Percentiles rank a stretch among this genome's conserved stretches.
phyloP scores from a whole-genome alignment of 2,888 invertebrate genomes.

The Euproctis similis region DNA sequence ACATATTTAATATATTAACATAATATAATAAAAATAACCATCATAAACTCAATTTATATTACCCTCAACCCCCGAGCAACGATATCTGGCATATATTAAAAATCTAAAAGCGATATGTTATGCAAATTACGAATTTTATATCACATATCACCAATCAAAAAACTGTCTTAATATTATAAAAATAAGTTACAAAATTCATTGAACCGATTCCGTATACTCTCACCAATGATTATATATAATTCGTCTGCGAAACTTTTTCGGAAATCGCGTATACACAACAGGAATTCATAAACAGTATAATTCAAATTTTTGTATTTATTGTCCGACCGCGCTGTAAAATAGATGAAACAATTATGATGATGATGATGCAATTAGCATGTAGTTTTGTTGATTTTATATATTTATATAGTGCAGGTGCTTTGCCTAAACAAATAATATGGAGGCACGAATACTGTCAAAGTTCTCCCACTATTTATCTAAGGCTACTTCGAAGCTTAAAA shows the following conservation, averaged over 20 bases:
- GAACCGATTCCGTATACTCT: constrained; percentile 37
- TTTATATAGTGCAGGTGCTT: constrained; percentile 1
- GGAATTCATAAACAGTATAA: constrained; percentile 58
- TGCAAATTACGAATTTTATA: constrained; percentile 54
- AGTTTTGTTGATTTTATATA: constrained; percentile 18
- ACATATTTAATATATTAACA: constrained; percentile 58
- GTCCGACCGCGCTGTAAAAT: constrained; percentile 34
- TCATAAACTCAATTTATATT: constrained; percentile 49
- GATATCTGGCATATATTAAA: constrained; percentile 48
- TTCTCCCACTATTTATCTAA: constrained; percentile 26
- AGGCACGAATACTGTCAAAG: constrained; percentile 30
- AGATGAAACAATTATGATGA: no score
- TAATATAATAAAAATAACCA: constrained; percentile 64
- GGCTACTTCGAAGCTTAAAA: constrained; percentile 16
- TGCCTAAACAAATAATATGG: constrained; percentile 26
- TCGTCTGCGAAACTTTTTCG: constrained; percentile 57
- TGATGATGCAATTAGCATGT: no score
- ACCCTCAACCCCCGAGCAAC: constrained; percentile 59
- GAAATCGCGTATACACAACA: constrained; percentile 58
- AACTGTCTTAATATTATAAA: constrained; percentile 49
- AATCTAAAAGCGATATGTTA: constrained; percentile 32
- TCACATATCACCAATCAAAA: constrained; percentile 45
- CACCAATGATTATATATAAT: constrained; percentile 67
- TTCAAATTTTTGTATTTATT: constrained; percentile 41
- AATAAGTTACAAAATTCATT: constrained; percentile 56